Base-by-base conservation (phyloP, 37 sponge, comb jelly and placozoan species). In the Ephydatia muelleri region DNA sequence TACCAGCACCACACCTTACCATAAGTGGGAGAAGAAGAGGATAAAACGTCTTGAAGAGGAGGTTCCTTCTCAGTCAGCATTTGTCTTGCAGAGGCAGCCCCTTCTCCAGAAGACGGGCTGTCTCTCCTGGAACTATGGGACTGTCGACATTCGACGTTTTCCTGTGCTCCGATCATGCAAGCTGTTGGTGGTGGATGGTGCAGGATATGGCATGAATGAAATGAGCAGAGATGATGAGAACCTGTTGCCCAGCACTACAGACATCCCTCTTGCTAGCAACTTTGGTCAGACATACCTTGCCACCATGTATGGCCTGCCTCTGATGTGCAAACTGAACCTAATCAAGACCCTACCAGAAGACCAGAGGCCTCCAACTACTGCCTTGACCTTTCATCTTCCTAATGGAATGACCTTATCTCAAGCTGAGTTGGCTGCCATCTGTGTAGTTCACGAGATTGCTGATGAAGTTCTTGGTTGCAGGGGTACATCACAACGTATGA, bases 181-280 rank as follows among this genome's bases (percentile, higher is more conserved):
- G 70, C 77, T 93, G 26, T 32, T 88, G 22, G 78, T 81, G 4
- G 57, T 87, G 37, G 87, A 90, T 80, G 82, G 94, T 65, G 84
- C 85, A 22, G 88, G 88, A 25, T 81, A 82, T 0, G 77, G 47
- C 57, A 30, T 77, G 19, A 78, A 65, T 1, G 28, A 75, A 27
- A 87, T 87, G 85, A 90, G 94, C 77, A 34, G 70, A 27, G 94
- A 93, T 69, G 94, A 93, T 68, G 23, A 29, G 30, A 77, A 81
- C 49, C 80, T 90, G 25, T 28, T 68, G 2, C 78, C 89, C 26
- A 67, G 67, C 30, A 73, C 88, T 11, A 84, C 77, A 26, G 88
- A 90, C 31, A 49, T 94, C 13, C 94, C 94, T n/a, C 78, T 94
- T 27, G 94, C 83, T 67, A 91, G 89, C 79, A 85, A 94, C 72